Conservation (phyloP, 2,888 invertebrate species). For the Brenthis daphne region DNA sequence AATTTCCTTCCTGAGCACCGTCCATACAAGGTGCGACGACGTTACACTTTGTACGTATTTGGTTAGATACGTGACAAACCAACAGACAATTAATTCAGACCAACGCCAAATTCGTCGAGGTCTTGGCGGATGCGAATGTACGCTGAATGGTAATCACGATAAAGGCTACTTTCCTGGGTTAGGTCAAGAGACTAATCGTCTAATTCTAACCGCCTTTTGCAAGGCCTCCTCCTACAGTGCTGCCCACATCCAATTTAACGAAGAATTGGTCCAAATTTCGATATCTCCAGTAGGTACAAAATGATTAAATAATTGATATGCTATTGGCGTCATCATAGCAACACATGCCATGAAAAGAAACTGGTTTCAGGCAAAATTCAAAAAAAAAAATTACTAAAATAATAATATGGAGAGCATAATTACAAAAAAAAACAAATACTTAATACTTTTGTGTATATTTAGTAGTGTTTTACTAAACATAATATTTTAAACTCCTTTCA, state of each 20-base stretch:
- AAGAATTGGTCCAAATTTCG: constrained; percentile 66
- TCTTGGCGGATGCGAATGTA: constrained; percentile 55
- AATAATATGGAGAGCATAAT: no score
- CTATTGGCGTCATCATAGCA: background rate
- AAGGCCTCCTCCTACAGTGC: constrained; percentile 77
- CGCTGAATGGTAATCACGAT: constrained; percentile 57
- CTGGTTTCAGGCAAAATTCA: background rate
- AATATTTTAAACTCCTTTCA: no score
- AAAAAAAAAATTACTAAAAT: background rate
- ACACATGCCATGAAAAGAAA: background rate
- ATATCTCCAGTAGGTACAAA: constrained; percentile 22
- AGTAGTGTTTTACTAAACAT: no score
- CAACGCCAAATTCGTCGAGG: constrained; percentile 68
- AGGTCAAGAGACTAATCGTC: constrained; percentile 53
- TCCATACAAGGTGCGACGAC: constrained; percentile 62
- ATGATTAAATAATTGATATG: constrained; percentile 20
- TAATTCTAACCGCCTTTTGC: constrained; percentile 68
- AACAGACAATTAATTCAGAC: constrained; percentile 70
- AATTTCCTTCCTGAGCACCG: constrained; percentile 69
- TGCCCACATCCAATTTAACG: constrained; percentile 76
- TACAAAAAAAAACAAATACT: no score
- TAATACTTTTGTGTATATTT: no score
- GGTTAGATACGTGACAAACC: constrained; percentile 75
- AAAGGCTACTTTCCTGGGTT: constrained; percentile 57
- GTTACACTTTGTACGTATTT: constrained; percentile 64